Evolutionary conservation across 2,888 invertebrate genomes (phyloP).

Genomic region (Latrodectus elegans): DNA sequence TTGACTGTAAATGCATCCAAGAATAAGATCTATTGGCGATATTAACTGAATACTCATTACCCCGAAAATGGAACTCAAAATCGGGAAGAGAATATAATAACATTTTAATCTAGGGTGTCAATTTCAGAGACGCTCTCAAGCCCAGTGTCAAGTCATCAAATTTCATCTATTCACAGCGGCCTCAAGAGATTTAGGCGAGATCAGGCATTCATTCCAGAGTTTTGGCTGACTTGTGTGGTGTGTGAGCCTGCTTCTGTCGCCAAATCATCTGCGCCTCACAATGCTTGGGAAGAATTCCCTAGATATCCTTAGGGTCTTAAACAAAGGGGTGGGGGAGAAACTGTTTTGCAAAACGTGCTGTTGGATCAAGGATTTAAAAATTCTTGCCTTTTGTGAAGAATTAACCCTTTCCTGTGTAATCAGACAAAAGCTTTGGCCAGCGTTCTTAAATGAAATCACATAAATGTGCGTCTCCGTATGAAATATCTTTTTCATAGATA

Average conservation of each 20-base stretch:
- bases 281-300: neutral
- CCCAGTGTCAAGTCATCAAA: constrained; percentile 37
- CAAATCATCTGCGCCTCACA: constrained; percentile 5
- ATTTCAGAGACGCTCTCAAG: neutral
- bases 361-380: constrained; percentile 44
- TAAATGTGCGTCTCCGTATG: too few relatives aligned
- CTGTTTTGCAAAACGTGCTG: constrained; percentile 53
- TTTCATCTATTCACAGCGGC: constrained; percentile 40
- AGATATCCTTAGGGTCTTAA: constrained; percentile 24
- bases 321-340: constrained; percentile 14
- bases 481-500: too few relatives aligned
- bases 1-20: too few relatives aligned
- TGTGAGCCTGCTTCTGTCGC: neutral
- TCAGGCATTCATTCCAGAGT: constrained; percentile 8
- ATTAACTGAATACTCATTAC: too few relatives aligned
- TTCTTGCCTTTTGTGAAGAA: constrained; percentile 33
- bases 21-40: too few relatives aligned
- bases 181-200: constrained; percentile 18
- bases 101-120: neutral
- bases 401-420: constrained; percentile 30
- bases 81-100: neutral
- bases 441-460: neutral
- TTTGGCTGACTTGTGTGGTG: neutral
- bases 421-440: neutral
- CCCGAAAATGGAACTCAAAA: neutral